Base-by-base conservation (phyloP, 2,888 invertebrate genomes). In the Ormyrus thymus region DNA sequence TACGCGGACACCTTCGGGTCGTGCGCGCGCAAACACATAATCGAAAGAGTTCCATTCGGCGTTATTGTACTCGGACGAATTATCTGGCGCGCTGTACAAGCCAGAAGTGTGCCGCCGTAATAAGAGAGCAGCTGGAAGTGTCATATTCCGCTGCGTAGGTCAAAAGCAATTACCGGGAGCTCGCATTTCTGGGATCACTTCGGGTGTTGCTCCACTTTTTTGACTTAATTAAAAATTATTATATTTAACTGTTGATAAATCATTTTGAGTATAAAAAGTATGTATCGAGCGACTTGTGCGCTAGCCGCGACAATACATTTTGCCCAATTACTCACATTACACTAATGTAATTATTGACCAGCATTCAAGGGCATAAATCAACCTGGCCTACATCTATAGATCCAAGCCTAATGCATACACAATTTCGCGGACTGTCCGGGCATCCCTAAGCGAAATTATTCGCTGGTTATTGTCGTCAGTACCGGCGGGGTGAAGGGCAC, bases 41-140 rank as follows among this genome's bases (percentile, higher is more conserved):
- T 53, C 46, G 46, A 53, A n/a, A 29, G n/a, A 29, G 43, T 51
- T 48, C 77, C 70, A 43, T 72, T 81, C 68, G 81, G 65, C 77
- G 77, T 79, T 66, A 81, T 79, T 81, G 75, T 75, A 75, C 79
- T 73, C 64, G 69, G 69, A 76, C 56, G 72, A 70, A 78, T 53
- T 29, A 29, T n/a, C 43, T 2, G 9, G 8, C 74, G 70, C 51
- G 56, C 48, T 61, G 77, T 77, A 64, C 64, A 75, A 79, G 68
- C 68, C 79, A 80, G 71, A 82, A 83, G 84, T 85, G 84, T 86
- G 84, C 85, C 82, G 83, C 82, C 83, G 85, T 84, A 86, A 86
- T 86, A 86, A 85, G 84, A 86, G 83, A 87, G 85, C 86, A 87
- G 86, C 87, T 86, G 86, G 87, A 85, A 86, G 83, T 86, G 86